A percentile compares a stretch with the other conserved stretches of the same genome.
These are phyloP conservation scores for Tetanocera ferruginea DNA, from an alignment of 2,888 invertebrate species.

Conservation along the genomic window DNA sequence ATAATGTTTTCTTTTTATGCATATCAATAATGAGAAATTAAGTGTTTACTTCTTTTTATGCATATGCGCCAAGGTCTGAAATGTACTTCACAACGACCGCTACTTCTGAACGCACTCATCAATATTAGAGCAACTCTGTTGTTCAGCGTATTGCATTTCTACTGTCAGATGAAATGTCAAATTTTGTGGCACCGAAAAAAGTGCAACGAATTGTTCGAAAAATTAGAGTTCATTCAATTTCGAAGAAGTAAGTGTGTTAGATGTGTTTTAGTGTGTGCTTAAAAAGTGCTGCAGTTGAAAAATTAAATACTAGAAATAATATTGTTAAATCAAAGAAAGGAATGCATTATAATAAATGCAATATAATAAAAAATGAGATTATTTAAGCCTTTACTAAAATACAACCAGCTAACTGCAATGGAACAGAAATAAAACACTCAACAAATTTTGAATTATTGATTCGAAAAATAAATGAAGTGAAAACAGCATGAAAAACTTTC, in stretches of 20 bases:
- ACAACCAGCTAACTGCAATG: background rate
- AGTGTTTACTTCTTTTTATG: too few species aligned
- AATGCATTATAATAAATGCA: too few species aligned
- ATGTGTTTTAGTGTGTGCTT: slow-evolving; percentile 25
- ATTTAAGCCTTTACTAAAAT: background rate
- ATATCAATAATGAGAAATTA: too few species aligned
- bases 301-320: background rate
- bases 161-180: slow-evolving; percentile 14
- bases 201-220: slow-evolving; percentile 30
- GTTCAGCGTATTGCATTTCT: background rate
- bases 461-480: background rate
- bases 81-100: too few species aligned
- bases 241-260: slow-evolving; percentile 36
- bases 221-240: slow-evolving; percentile 35
- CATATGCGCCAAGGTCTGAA: too few species aligned
- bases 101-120: background rate
- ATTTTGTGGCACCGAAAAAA: slow-evolving; percentile 11
- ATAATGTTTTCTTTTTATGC: too few species aligned
- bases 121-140: background rate
- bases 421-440: background rate
- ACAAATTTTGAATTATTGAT: background rate
- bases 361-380: too few species aligned
- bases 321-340: too few species aligned
- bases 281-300: slow-evolving; percentile 10
- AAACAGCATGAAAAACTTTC: background rate